Evolutionary conservation across 2,888 invertebrate genomes (phyloP), one percentile per base, ranked within the genome.

Genomic region (Caenorhabditis doughertyi): DNA sequence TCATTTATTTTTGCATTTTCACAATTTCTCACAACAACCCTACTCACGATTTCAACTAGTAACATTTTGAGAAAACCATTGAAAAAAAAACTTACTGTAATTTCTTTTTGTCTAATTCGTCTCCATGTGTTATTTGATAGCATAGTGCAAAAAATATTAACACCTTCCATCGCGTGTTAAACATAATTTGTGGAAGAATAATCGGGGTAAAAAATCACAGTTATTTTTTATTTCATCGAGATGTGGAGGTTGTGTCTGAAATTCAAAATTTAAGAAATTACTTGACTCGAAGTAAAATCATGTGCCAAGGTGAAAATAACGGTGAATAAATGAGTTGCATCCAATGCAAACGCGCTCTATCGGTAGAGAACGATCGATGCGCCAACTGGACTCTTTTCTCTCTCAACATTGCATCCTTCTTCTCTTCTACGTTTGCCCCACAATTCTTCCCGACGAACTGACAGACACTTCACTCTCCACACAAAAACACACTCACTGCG

Each of bases 361-460:
- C 18, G 77, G 9, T n/a, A 77, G 53, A 27, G 13, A 25, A 68
- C 77, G 60, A 77, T 77, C 77, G 68, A 77, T 77, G 77, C 68
- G 77, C 68, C 77, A 77, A 77, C 76, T 76, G 67, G 76, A 51
- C 77, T 60, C 62, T 11, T 51, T 42, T 58, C 42, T 18, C 27
- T 27, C 7, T 8, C 55, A 35, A 27, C 55, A 44, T 42, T 62
- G 60, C 44, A 64, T 47, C 64, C 23, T 39, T 47, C 47, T 35
- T 42, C 18, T 51, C 18, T 32, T 35, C 13, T 35, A 3, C 39
- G 11, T 39, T 39, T 39, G 39, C 35, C 23, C 70, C 47, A 2
- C 39, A 25, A 16, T 58, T 49, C 44, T 44, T 55, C 68, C 55
- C 56, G 42, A 32, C 55, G 55, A 44, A 68, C 35, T 55, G 56